Conservation (phyloP, 2,797 vertebrate genomes). For the Sebastes matsubarae region DNA sequence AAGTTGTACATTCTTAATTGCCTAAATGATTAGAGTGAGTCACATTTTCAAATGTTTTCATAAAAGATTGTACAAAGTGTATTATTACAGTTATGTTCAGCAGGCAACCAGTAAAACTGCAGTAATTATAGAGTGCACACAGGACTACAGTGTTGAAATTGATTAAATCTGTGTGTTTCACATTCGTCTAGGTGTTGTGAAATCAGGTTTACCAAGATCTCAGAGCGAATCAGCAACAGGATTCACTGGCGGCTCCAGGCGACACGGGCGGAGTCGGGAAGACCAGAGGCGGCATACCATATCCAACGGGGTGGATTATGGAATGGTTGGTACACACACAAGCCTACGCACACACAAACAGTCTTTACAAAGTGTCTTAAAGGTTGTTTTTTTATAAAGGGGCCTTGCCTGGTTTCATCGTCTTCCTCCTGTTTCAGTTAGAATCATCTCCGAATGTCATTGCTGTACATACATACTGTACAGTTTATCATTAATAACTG, state of each 20-base stretch:
- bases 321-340: conserved; percentile 82
- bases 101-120: not conserved
- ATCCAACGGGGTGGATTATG: conserved; percentile 91
- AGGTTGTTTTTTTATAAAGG: not conserved
- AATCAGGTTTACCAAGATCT: conserved; percentile 79
- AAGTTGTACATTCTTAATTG: not conserved
- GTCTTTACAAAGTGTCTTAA: not conserved
- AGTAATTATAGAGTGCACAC: not conserved
- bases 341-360: not conserved
- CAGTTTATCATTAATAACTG: not conserved
- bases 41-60: not conserved
- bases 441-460: not conserved
- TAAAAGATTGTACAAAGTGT: not conserved
- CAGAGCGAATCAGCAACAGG: conserved; percentile 82
- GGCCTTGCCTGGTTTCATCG: not conserved
- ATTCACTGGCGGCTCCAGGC: conserved; percentile 64
- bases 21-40: not conserved
- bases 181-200: conserved; percentile 59
- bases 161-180: conserved; percentile 11
- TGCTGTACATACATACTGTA: not conserved
- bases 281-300: conserved; percentile 93
- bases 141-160: not conserved
- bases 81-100: not conserved
- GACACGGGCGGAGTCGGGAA: conserved; percentile 81
- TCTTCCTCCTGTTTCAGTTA: not conserved